phyloP scores from a whole-genome alignment of 2,888 invertebrate species.

The Eumacrocentrus americanus region DNA sequence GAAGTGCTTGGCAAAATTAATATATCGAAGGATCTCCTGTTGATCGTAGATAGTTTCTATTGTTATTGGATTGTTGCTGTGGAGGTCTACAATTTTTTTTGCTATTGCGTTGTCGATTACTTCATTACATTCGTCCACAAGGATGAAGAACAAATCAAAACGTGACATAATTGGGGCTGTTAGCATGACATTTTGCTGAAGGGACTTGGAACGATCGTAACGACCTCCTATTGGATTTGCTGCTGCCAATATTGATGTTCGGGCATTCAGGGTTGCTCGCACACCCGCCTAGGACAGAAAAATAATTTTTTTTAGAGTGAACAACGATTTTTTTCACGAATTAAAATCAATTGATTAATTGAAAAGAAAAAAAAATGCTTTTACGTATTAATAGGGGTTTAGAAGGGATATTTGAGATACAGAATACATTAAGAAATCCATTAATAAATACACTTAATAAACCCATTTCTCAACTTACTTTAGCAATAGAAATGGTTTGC shows the following conservation, averaged over 20 bases:
- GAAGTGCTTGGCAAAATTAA: constrained; percentile 95
- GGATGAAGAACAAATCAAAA: constrained; percentile 97
- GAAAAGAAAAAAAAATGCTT: constrained; percentile 24
- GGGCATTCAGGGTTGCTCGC: constrained; percentile 94
- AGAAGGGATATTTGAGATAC: too few relatives aligned
- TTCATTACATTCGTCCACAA: constrained; percentile 96
- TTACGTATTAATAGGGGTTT: too few relatives aligned
- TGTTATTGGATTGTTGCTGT: constrained; percentile 81
- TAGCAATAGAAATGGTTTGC: constrained; percentile 98
- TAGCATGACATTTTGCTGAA: constrained; percentile 92
- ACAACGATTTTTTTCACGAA: neutral
- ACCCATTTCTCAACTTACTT: constrained; percentile 65
- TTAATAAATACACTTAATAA: too few relatives aligned
- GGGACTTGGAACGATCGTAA: constrained; percentile 91
- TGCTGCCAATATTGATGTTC: constrained; percentile 97
- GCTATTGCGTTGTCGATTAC: constrained; percentile 97
- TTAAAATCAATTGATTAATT: neutral
- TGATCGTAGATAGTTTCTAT: constrained; percentile 83
- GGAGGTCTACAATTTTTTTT: constrained; percentile 91
- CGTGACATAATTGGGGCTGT: constrained; percentile 98
- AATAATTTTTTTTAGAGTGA: neutral
- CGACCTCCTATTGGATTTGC: constrained; percentile 98
- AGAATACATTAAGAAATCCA: too few relatives aligned
- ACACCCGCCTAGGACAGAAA: constrained; percentile 78
- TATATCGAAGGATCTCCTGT: constrained; percentile 91